phyloP scores from a whole-genome alignment of 2,888 invertebrate genomes.

The Clusia tigrina region DNA sequence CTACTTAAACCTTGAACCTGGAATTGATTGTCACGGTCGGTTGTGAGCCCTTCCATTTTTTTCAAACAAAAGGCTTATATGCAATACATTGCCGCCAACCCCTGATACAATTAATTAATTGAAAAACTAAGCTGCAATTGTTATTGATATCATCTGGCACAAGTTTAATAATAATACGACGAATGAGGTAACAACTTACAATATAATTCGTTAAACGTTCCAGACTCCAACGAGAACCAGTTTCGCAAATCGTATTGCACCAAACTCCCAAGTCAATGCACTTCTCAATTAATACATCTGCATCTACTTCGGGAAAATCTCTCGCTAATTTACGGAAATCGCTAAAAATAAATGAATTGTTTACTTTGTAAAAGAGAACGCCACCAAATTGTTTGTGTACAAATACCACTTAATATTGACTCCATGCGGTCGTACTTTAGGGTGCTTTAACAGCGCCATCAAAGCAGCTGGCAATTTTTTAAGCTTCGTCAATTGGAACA shows the following conservation, averaged over 20 bases:
- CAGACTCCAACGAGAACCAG: slow-evolving; percentile 70
- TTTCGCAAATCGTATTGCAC: slow-evolving; percentile 67
- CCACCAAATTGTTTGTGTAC: neutral
- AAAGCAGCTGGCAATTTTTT: slow-evolving; percentile 69
- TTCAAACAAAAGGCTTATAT: no score
- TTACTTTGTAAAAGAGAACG: neutral
- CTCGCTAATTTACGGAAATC: slow-evolving; percentile 71
- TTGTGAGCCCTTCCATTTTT: no score
- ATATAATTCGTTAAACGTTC: slow-evolving; percentile 68
- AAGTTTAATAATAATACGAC: no score
- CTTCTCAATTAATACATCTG: slow-evolving; percentile 67
- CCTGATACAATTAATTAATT: no score
- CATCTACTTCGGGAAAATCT: slow-evolving; percentile 69
- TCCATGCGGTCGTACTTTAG: slow-evolving; percentile 70
- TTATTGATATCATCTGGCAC: neutral
- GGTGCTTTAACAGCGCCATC: slow-evolving; percentile 67
- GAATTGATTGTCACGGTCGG: no score
- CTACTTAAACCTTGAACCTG: no score
- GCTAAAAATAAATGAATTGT: slow-evolving; percentile 59
- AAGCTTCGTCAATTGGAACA: slow-evolving; percentile 69
- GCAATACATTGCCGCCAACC: no score
- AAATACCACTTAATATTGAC: slow-evolving; percentile 72
- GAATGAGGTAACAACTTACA: slow-evolving; percentile 65
- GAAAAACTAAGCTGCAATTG: no score
- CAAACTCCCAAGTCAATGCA: slow-evolving; percentile 70